Evolutionary conservation across 2,113 vertebrate genomes (phyloP), one percentile per base, ranked within the genome.

Genomic region (Bubo scandiacus): DNA sequence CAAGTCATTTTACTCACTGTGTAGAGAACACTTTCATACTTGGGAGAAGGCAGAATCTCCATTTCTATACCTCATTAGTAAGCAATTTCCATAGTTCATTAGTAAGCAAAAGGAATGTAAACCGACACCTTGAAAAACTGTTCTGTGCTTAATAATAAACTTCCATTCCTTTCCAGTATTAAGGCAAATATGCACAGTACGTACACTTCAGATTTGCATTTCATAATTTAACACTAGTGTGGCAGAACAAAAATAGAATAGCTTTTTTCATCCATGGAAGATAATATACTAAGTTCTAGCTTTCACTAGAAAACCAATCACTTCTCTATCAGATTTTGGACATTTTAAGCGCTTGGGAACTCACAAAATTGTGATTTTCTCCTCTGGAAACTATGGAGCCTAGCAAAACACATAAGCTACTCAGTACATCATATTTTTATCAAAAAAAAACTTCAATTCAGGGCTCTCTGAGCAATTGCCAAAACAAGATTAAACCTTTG

Each of bases 11-110:
- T 51, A 54, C 88, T 81, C 68, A 38, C 90, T 77, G 71, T 7
- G 58, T 11, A 40, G 68, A 86, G 83, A 92, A 81, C 23, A 23
- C 52, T 94, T 92, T 57, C 81, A 34, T 65, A 89, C 83, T 54
- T 75, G 61, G 65, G 52, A 95, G 78, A 84, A 84, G 52, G 77
- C 77, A 90, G 57, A 88, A 89, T 91, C 94, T 90, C 90, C 74
- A 88, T 93, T 95, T 96, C 81, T 75, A 93, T 90, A 96, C 73
- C 85, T 96, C 93, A 95, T 97, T 95, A 97, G 92, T 88, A 97
- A 93, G 66, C 92, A 70, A 96, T 96, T 96, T 96, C 90, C 92
- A 96, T 96, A 96, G 96, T 54, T 94, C 95, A 96, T 94, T 91
- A 96, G 91, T 81, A 93, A 94, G 86, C 91, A 94, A 94, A 91